These are phyloP conservation scores for human DNA, from an alignment of 2,113 vertebrate genomes.

Conservation along the genomic window GRCh38 chr19:31633001-31633500, in stretches of 20 bases:
- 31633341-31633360: accelerated
- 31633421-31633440: too few relatives aligned
- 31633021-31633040: not conserved
- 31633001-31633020: not conserved
- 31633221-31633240: not conserved
- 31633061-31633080: not conserved
- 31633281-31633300: too few relatives aligned
- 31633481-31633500: accelerated
- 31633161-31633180: not conserved
- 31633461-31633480: not conserved
- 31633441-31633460: accelerated
- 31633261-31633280: not conserved
- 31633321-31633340: not conserved
- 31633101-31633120: not conserved
- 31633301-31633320: not conserved
- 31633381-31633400: too few relatives aligned
- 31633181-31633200: accelerated
- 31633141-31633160: not conserved
- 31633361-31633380: accelerated
- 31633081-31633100: not conserved
- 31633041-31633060: not conserved
- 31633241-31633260: too few relatives aligned
- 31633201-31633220: accelerated
- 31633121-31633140: not conserved
- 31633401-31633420: not conserved